A percentile compares a stretch with the other conserved stretches of the same genome.
Conservation (phyloP, 1,140 invertebrate genomes). For the Drosophila jambulina region DNA sequence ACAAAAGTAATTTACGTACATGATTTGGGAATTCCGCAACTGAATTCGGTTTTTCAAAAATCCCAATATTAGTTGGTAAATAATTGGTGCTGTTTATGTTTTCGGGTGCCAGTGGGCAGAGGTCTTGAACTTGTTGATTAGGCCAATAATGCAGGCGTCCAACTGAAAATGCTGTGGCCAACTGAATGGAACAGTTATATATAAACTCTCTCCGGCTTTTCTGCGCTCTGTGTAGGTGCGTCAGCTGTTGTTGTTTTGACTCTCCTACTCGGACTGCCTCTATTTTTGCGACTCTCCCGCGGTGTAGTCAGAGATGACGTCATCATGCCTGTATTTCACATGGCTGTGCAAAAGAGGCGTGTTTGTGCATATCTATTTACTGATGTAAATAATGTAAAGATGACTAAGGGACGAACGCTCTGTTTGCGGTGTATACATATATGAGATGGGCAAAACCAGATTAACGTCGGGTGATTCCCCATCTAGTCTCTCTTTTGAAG, state of each 20-base stretch:
- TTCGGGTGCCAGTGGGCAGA: background rate
- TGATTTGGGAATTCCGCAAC: slow-evolving; percentile 32
- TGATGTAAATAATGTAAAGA: slow-evolving; percentile 2
- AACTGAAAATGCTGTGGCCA: slow-evolving; percentile 37
- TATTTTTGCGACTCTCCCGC: slow-evolving; percentile 15
- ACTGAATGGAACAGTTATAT: slow-evolving; percentile 43
- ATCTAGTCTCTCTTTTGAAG: background rate
- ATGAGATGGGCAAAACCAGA: slow-evolving; percentile 19
- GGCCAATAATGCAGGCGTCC: slow-evolving; percentile 41
- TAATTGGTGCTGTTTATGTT: slow-evolving; percentile 17
- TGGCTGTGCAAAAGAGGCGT: slow-evolving; percentile 18
- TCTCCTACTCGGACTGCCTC: background rate
- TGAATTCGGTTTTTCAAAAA: slow-evolving; percentile 1
- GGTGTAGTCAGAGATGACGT: slow-evolving; percentile 27
- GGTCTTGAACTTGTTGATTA: slow-evolving; percentile 40
- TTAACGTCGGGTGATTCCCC: slow-evolving; percentile 28
- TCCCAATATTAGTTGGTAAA: slow-evolving; percentile 15
- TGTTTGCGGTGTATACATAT: background rate
- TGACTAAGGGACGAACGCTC: slow-evolving; percentile 24
- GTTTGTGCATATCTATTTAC: background rate
- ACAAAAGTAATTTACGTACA: slow-evolving; percentile 57
- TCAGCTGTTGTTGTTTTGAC: slow-evolving; percentile 46
- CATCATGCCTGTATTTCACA: slow-evolving; percentile 41
- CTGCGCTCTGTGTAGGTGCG: slow-evolving; percentile 5
- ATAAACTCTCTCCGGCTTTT: slow-evolving; percentile 43